Percentiles rank a stretch among this genome's conserved stretches.
Conservation (phyloP, 2,797 vertebrate species). For the Danio kyathit region DNA sequence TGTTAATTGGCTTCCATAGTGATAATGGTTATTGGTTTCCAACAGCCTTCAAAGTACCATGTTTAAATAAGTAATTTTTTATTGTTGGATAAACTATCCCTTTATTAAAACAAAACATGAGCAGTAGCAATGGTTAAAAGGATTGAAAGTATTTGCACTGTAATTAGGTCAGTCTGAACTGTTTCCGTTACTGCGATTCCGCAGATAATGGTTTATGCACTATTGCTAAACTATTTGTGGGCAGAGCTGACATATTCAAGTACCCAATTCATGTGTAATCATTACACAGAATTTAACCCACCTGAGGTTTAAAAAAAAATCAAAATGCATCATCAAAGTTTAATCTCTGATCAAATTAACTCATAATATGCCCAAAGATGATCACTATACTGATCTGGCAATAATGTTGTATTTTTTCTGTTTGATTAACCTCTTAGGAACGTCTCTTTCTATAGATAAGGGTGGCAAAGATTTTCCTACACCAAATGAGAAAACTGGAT, state of each 20-base stretch:
- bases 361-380: neutral
- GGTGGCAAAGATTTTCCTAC: slow-evolving; percentile 73
- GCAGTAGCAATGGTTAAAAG: neutral
- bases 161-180: neutral
- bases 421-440: slow-evolving; percentile 49
- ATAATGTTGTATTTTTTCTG: neutral
- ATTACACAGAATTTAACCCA: neutral
- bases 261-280: neutral
- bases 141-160: neutral
- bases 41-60: too few relatives aligned
- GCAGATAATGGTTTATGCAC: neutral
- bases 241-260: neutral
- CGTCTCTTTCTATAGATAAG: slow-evolving; percentile 61
- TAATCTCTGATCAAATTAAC: neutral
- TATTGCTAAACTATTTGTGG: neutral
- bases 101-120: neutral
- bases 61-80: too few relatives aligned
- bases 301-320: neutral
- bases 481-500: slow-evolving; percentile 75
- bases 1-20: too few relatives aligned
- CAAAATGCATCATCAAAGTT: neutral
- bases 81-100: too few relatives aligned
- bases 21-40: too few relatives aligned
- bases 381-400: neutral
- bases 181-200: neutral